Evolutionary conservation across 2,113 vertebrate genomes (phyloP).

Genomic region (Noturus placidus): DNA sequence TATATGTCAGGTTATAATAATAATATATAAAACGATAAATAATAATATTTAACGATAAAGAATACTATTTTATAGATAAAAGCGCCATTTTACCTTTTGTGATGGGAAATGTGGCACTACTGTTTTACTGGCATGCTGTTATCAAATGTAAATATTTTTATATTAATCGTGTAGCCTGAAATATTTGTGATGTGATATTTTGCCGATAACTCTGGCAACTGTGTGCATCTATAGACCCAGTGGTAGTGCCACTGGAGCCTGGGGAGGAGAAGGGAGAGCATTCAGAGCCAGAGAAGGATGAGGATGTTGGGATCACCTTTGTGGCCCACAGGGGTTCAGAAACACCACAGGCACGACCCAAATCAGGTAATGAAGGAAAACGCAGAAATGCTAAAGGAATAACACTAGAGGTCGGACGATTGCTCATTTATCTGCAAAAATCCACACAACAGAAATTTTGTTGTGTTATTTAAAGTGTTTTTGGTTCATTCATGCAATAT

Average conservation of each 20-base stretch:
- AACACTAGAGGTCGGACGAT: not conserved
- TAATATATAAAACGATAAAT: not conserved
- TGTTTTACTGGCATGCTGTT: not conserved
- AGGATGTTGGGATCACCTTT: slow-evolving; percentile 90
- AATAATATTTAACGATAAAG: too few species aligned
- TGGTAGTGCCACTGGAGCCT: slow-evolving; percentile 75
- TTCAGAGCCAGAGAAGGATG: slow-evolving; percentile 82
- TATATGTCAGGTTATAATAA: not conserved
- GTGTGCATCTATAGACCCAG: slow-evolving; percentile 68
- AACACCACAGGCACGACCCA: slow-evolving; percentile 77
- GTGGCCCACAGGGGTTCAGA: slow-evolving; percentile 82
- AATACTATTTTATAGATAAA: not conserved
- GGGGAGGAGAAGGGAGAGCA: slow-evolving; percentile 80
- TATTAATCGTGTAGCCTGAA: not conserved
- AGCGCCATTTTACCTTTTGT: not conserved
- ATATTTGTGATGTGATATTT: too few species aligned
- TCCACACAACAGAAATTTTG: too few species aligned
- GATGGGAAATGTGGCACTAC: not conserved
- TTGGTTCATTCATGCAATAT: too few species aligned
- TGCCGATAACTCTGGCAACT: not conserved
- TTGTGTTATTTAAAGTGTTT: too few species aligned
- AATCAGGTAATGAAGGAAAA: slow-evolving; percentile 75
- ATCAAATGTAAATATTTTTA: not conserved
- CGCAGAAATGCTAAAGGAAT: not conserved
- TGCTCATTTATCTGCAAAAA: too few species aligned